Conservation (phyloP, 2,797 vertebrate species). For the Agapornis canus region DNA sequence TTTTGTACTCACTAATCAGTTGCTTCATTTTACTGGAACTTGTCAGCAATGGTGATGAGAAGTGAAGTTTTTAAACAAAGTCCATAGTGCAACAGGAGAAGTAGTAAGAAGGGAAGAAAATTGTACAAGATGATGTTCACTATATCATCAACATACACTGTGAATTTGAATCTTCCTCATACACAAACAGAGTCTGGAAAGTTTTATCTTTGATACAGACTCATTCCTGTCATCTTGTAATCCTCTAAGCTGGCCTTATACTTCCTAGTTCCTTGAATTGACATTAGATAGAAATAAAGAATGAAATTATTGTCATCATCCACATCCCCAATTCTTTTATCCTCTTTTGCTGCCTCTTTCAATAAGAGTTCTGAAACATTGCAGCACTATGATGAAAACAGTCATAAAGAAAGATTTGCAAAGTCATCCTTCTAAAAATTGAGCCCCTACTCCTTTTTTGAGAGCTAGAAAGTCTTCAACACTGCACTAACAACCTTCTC, state of each 20-base stretch:
- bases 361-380: neutral
- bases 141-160: neutral
- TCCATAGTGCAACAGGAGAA: neutral
- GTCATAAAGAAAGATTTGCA: neutral
- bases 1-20: neutral
- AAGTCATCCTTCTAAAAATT: neutral
- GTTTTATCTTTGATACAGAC: constrained; percentile 15
- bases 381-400: neutral
- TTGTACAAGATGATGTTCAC: neutral
- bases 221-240: constrained; percentile 11
- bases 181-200: neutral
- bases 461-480: neutral
- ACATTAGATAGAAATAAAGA: neutral
- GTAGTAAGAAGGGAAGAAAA: neutral
- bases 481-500: neutral
- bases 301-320: neutral
- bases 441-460: neutral
- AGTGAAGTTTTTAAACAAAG: neutral
- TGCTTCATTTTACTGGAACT: neutral
- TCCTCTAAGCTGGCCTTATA: neutral
- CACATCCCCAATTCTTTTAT: neutral
- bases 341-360: neutral
- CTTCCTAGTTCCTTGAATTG: constrained; percentile 9
- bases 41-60: neutral
- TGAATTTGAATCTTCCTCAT: neutral